Base-by-base conservation (phyloP, 2,888 invertebrate genomes). In the Andrena minutula region DNA sequence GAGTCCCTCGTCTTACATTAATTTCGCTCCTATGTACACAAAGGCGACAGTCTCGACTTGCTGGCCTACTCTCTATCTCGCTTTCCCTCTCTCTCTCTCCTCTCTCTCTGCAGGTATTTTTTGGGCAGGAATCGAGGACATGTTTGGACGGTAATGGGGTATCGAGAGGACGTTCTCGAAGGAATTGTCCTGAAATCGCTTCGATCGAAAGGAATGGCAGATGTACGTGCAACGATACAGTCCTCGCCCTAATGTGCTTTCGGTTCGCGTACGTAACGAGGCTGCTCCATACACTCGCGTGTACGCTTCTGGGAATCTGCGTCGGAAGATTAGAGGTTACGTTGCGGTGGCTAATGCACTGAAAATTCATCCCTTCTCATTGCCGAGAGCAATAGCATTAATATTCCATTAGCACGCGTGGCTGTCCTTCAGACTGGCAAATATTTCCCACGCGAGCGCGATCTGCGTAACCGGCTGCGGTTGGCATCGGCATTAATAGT, bases 281-380 rank as follows among this genome's bases (percentile, higher is more conserved):
- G 32, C 2, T 35, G 10, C 47, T 20, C n/a, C 23, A 16, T 10
- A 28, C 23, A 35, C 35, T 26, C 20, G 41, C 53, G 53, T 12
- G 32, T 53, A 6, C 5, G 41, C 23, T 8, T 2, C 63, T 20
- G 63, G 71, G 79, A 79, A 77, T 76, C 53, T 63, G 64, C 66
- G 65, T 75, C 70, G 68, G 75, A 64, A 64, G 83, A 83, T 85
- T 73, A 79, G 68, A 49, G 61, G 65, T 65, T 76, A 69, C 71
- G 32, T 49, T 61, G 41, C 70, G 72, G 72, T 26, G 56, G 51
- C n/a, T 79, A 75, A 72, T 66, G 60, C 26, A 32, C n/a, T 49
- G 79, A 70, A 73, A 75, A 75, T 56, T 66, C 75, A 70, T 71
- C 49, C 12, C 20, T 20, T 26, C 23, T 20, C 47, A 28, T 61